Evolutionary conservation across 2,888 invertebrate genomes (phyloP), one percentile per base, ranked within the genome.

Genomic region (Plagodis pulveraria): DNA sequence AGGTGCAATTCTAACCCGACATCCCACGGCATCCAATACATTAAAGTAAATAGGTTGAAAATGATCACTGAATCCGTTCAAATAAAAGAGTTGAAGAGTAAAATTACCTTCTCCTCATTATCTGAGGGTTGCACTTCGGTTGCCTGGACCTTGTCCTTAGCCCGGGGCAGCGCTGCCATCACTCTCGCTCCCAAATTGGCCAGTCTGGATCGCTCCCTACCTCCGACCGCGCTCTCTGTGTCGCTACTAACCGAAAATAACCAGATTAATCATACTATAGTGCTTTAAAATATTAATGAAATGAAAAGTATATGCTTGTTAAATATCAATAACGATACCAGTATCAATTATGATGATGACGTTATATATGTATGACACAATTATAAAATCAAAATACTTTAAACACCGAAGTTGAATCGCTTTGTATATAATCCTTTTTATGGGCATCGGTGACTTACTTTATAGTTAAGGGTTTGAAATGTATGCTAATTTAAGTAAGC

Each of bases 171-270:
- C 0, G 78, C 91, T 0, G 89, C 86, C 0, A 88, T 67, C 71
- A 91, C 76, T 0, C 92, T 73, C 0, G 91, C 91, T 0, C 87
- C 75, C 1, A 91, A 73, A 34, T 77, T 84, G 0, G 87, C 86
- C 36, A 91, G 77, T 5, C 90, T 77, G n/a, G 89, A 86, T 6
- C 86, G 73, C 72, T 76, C 78, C 62, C 80, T 76, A 2, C 84
- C 87, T 0, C 89, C 92, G 6, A 83, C 91, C 5, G 93, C 92
- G 58, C 93, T 93, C 79, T 93, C 93, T 48, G 93, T 93, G 89
- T 93, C 93, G 75, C 93, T 93, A 88, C 93, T 93, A 78, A 86
- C 74, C 63, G 32, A 35, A 42, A 41, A 41, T 11, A 10, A 22
- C 5, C 8, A 34, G 10, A 22, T 51, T 44, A 43, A 11, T 42